Conservation (phyloP, 2,888 invertebrate genomes). For the Dasypolia templi region DNA sequence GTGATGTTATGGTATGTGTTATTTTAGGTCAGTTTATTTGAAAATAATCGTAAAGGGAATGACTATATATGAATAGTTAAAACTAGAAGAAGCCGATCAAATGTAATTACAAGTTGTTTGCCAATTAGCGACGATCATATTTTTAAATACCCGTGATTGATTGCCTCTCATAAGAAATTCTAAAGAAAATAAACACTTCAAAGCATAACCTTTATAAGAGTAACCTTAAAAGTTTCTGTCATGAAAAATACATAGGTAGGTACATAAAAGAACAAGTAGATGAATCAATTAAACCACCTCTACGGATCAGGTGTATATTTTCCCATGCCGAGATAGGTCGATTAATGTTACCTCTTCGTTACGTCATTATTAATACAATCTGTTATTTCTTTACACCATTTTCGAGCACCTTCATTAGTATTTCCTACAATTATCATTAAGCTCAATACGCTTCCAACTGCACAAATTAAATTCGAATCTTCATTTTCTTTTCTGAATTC, state of each 20-base stretch:
- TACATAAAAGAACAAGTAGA: conserved; percentile 1
- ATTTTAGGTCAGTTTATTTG: not conserved
- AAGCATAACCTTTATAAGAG: conserved; percentile 13
- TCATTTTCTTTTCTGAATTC: too few species aligned
- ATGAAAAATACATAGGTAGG: conserved; percentile 21
- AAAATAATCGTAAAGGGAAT: not conserved
- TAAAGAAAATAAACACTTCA: not conserved
- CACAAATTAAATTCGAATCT: not conserved
- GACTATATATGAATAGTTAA: too few species aligned
- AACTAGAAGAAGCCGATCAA: not conserved
- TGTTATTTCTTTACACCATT: conserved; percentile 49
- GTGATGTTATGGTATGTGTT: not conserved
- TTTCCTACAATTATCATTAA: conserved; percentile 39
- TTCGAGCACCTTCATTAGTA: conserved; percentile 24
- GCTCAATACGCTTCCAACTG: conserved; percentile 4
- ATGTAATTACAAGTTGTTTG: not conserved
- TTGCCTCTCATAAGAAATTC: not conserved
- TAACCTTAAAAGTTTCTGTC: conserved; percentile 16
- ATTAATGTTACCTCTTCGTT: conserved; percentile 51
- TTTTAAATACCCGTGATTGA: conserved; percentile 26
- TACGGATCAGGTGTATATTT: conserved; percentile 53
- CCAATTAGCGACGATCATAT: conserved; percentile 2
- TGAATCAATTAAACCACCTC: conserved; percentile 46
- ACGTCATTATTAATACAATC: conserved; percentile 50
- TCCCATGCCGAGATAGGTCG: conserved; percentile 46